phyloP scores from a whole-genome alignment of 2,888 invertebrate genomes.

The Stenodema calcarata region DNA sequence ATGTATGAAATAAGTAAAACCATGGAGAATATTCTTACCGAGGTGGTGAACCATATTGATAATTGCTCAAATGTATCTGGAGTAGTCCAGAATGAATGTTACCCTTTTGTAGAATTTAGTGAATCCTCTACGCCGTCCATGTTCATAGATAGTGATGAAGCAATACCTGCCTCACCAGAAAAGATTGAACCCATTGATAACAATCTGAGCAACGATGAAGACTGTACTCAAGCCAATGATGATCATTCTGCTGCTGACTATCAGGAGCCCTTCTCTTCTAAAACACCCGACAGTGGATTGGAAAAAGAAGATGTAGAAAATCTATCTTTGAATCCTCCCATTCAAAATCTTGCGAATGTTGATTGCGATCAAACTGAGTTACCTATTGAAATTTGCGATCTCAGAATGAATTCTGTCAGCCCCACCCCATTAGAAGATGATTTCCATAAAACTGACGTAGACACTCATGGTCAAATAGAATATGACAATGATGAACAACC shows the following conservation, averaged over 20 bases:
- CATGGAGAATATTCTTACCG: conserved; percentile 47
- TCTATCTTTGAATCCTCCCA: not conserved
- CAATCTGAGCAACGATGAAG: not conserved
- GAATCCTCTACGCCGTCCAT: conserved; percentile 52
- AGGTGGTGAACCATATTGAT: conserved; percentile 48
- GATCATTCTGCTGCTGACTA: not conserved
- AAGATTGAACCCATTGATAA: not conserved
- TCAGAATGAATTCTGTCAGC: not conserved
- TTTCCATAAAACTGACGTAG: not conserved
- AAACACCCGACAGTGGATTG: not conserved
- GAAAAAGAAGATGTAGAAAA: conserved; percentile 29
- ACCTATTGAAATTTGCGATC: conserved; percentile 55
- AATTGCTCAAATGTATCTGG: conserved; percentile 52
- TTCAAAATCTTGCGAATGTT: conserved; percentile 27
- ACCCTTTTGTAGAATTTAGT: conserved; percentile 41
- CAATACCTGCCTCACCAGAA: conserved; percentile 40
- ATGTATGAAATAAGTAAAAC: conserved; percentile 45
- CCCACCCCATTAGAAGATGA: not conserved
- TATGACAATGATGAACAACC: conserved; percentile 39
- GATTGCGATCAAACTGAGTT: conserved; percentile 33
- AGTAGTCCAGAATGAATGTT: conserved; percentile 45
- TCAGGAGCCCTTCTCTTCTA: not conserved
- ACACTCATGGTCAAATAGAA: not conserved
- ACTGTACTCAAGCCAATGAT: not conserved
- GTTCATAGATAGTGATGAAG: conserved; percentile 45